Percentiles rank a stretch among this genome's conserved stretches.
These are phyloP conservation scores for Meloidogyne chitwoodi DNA, from an alignment of 1,140 invertebrate genomes.

Conservation along the genomic window DNA sequence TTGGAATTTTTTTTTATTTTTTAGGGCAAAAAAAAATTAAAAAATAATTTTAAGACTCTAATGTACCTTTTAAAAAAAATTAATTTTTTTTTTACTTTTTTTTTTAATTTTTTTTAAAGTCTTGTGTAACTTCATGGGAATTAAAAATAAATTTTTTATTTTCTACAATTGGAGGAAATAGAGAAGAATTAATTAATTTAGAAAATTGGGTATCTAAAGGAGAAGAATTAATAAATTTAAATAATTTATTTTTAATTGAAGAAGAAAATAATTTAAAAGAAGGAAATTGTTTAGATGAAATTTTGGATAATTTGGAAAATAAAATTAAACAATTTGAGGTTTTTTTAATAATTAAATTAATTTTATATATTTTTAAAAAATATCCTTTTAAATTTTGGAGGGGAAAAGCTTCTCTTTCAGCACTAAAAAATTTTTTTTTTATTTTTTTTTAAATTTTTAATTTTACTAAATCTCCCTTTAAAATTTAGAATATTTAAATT, in stretches of 20 bases:
- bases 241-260: neutral
- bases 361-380: neutral
- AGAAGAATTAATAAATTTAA: slow-evolving; percentile 19
- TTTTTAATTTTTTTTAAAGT: neutral
- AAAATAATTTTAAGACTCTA: too few species aligned
- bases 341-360: neutral
- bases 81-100: neutral
- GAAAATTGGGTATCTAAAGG: slow-evolving; percentile 32
- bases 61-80: neutral
- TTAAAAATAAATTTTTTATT: neutral
- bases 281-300: slow-evolving; percentile 28
- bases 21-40: too few species aligned
- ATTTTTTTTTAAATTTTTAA: too few species aligned
- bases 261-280: too few species aligned
- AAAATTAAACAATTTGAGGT: slow-evolving; percentile 31
- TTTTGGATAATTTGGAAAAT: slow-evolving; percentile 20
- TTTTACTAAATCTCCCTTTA: too few species aligned
- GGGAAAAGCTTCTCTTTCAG: too few species aligned
- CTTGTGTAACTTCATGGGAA: slow-evolving; percentile 31
- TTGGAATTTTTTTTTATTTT: too few species aligned
- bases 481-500: too few species aligned
- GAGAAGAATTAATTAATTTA: slow-evolving; percentile 10
- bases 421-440: too few species aligned
- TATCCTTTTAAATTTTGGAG: too few species aligned
- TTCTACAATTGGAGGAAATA: too few species aligned